phyloP scores from a whole-genome alignment of 2,113 vertebrate species.

The Chitala chitala region DNA sequence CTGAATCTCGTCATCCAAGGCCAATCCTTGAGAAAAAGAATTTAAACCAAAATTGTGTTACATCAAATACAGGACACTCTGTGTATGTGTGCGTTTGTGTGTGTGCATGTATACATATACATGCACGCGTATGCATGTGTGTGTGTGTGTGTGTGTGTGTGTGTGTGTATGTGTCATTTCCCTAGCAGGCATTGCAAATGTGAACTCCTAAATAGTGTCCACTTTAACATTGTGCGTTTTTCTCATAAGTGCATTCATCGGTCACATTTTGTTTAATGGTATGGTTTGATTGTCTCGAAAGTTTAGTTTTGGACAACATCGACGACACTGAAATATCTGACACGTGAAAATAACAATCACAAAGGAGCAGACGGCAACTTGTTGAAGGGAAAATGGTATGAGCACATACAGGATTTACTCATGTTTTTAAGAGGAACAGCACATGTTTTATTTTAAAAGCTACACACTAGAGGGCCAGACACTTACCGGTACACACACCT shows the following conservation, averaged over 20 bases:
- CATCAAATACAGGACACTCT: no score
- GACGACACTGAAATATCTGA: background rate
- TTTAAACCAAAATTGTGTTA: background rate
- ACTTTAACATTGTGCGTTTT: background rate
- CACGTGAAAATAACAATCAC: slow-evolving; percentile 1
- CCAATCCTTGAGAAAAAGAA: background rate
- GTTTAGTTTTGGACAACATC: background rate
- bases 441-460: slow-evolving; percentile 12
- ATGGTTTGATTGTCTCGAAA: background rate
- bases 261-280: background rate
- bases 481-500: background rate
- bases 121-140: no score
- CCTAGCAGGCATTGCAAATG: background rate
- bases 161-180: no score
- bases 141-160: no score
- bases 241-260: background rate
- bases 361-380: background rate
- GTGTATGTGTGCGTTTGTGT: no score
- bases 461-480: background rate
- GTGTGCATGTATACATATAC: no score
- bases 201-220: background rate
- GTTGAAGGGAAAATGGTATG: background rate
- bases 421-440: background rate
- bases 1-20: background rate
- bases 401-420: slow-evolving; percentile 1